Base-by-base conservation (phyloP, 2,113 vertebrate species). In the Setophaga petechia region DNA sequence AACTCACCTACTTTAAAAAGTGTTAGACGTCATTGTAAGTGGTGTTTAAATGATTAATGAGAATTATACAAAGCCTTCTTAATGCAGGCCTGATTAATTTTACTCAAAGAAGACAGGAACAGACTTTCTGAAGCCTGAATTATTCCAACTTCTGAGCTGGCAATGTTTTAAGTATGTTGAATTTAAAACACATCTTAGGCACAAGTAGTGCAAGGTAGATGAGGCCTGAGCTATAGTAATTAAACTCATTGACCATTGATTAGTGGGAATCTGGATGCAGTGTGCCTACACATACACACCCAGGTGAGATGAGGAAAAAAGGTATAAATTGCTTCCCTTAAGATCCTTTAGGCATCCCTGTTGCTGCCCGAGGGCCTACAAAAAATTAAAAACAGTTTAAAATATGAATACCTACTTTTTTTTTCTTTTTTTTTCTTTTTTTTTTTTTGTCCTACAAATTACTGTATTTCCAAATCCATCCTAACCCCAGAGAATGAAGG, bases 61-160 rank as follows among this genome's bases (percentile, higher is more conserved):
- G 61, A 92, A 59, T 73, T 35, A 62, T 28, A 57, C n/a, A 79
- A 78, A 82, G 43, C 51, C 84, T 81, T 62, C 28, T 78, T 89
- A 82, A 61, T 75, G 51, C 59, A 94, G 30, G 3, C 74, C 41
- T 63, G 28, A 33, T 84, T 76, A 19, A 24, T 76, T 85, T 76
- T 51, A 62, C 58, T 79, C 41, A 62, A 73, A 31, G 6, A 7
- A 85, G 52, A 37, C 65, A 78, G 52, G 85, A 90, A 19, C 37
- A 93, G 82, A 71, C 37, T 57, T 92, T 78, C 76, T 65, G 47
- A 93, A 96, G 65, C 61, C 68, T 75, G 65, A 88, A 75, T 88
- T 67, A 57, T 47, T 66, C 47, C 33, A 43, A 2, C 46, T 90
- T 85, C 72, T 46, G 17, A 88, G 30, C 39, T 8, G 16, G 47